Conservation (phyloP, 2,113 vertebrate species). For the Pedetes capensis region DNA sequence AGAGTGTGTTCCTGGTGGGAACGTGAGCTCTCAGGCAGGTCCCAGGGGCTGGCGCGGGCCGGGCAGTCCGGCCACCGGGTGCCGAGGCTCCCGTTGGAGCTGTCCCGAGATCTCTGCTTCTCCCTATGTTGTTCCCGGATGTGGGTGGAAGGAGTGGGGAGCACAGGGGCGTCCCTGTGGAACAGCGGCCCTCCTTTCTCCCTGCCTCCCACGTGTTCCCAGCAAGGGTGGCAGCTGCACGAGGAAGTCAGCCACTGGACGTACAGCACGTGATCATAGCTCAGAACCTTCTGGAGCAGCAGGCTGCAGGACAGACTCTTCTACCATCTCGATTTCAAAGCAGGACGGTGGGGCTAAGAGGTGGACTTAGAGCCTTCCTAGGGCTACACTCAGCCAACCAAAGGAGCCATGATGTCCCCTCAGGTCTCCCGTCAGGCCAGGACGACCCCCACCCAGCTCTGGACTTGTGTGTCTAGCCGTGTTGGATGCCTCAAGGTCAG, state of each 20-base stretch:
- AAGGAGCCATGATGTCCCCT: neutral
- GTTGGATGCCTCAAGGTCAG: conserved; percentile 85
- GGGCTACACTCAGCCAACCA: neutral
- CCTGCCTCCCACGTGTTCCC: neutral
- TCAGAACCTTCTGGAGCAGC: neutral
- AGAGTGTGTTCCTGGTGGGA: neutral
- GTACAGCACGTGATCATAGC: neutral
- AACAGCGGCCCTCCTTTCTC: rapidly evolving
- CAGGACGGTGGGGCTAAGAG: neutral
- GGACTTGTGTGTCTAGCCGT: conserved; percentile 74
- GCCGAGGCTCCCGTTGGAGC: neutral
- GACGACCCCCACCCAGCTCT: conserved; percentile 34
- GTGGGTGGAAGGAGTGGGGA: neutral
- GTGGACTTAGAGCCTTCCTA: neutral
- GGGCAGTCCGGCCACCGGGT: no score
- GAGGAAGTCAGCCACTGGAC: neutral
- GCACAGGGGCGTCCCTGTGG: no score
- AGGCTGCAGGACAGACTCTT: neutral
- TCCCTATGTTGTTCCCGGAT: neutral
- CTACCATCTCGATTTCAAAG: neutral
- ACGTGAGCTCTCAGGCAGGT: neutral
- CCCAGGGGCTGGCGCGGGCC: neutral
- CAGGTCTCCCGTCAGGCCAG: neutral
- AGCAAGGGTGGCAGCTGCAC: neutral
- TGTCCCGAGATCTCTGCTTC: neutral